Base-by-base conservation (phyloP, 2,797 vertebrate species). In the Clangula hyemalis region DNA sequence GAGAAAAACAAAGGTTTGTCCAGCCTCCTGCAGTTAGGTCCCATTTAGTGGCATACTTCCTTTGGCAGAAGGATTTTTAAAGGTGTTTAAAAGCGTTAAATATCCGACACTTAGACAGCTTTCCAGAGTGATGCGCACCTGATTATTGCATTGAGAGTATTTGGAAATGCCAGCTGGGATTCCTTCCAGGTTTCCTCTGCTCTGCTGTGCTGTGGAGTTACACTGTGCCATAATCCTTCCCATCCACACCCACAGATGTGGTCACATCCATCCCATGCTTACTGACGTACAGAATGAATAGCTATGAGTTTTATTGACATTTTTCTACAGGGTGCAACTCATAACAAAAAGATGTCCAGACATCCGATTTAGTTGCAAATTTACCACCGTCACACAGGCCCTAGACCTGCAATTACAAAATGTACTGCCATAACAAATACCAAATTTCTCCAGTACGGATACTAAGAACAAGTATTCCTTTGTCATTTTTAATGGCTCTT, bases 281-380 rank as follows among this genome's bases (percentile, higher is more conserved):
- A 18, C 81, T 85, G 88, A 68, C 80, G 80, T 62, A 77, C 17
- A 34, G 87, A 85, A 69, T 39, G 72, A 88, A 89, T 51, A 86
- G 54, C 56, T 53, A 82, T 49, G 80, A 82, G 80, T 43, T 89
- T 91, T 85, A 84, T 22, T 91, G 92, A 83, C 79, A 72, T 89
- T 87, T 91, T 79, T 89, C 24, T 60, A 53, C 28, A 66, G 73
- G 47, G 45, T 51, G 20, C 87, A 92, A 95, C 75, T 89, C 87
- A 72, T 75, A 91, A 75, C 65, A 81, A 81, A 91, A 85, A 79
- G 20, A 84, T 43, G 85, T 28, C 30, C 78, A 85, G 47, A 18
- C 70, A 93, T 73, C 47, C 30, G 70, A 41, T 75, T 91, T 45
- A 86, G 76, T 62, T 91, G 74, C 61, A 87, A 69, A 60, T 78